Evolutionary conservation across 2,113 vertebrate genomes (phyloP).

Genomic region (Phyllostomus hastatus): DNA sequence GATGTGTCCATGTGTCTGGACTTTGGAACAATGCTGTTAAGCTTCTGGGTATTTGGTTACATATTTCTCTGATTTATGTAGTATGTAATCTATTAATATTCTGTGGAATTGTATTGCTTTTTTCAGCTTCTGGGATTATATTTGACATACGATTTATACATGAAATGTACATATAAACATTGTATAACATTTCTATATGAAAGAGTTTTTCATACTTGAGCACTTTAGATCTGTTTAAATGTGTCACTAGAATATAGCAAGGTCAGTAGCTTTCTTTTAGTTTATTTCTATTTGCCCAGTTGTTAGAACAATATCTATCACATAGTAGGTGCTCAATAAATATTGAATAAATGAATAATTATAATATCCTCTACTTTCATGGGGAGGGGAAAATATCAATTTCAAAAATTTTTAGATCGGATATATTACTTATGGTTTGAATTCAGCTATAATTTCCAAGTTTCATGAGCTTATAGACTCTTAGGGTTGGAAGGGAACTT

Average conservation of each 20-base stretch:
- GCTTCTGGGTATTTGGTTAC: neutral
- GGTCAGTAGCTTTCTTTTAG: neutral
- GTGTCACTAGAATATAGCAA: neutral
- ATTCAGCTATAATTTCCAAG: conserved; percentile 15
- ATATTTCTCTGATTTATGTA: neutral
- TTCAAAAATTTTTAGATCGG: neutral
- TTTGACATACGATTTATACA: neutral
- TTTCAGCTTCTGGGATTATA: neutral
- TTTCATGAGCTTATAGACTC: neutral
- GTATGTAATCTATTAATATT: neutral
- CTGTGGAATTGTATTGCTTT: neutral
- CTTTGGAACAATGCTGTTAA: neutral
- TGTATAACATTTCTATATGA: neutral
- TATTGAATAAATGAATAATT: conserved; percentile 9
- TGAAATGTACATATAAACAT: neutral
- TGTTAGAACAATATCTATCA: neutral
- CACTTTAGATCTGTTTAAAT: neutral
- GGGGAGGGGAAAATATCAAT: neutral
- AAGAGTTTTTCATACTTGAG: neutral
- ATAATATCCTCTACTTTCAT: neutral
- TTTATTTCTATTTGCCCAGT: neutral
- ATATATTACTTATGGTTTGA: neutral
- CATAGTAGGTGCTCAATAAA: neutral
- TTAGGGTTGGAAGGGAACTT: neutral
- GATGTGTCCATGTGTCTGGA: neutral